Base-by-base conservation (phyloP, 2,113 vertebrate genomes). In the Sebastes schlegelii region DNA sequence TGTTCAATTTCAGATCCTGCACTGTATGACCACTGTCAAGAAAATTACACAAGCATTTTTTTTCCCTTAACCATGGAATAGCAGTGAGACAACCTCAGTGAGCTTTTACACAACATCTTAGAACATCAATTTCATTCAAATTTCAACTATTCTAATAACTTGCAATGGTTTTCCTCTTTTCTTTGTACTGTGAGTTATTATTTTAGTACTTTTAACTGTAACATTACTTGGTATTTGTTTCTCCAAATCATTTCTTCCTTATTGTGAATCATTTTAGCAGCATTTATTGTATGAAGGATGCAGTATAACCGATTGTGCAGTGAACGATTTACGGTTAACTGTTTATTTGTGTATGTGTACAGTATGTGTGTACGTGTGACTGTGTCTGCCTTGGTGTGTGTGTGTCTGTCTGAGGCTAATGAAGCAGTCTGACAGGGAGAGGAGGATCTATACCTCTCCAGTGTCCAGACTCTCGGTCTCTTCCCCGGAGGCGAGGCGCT, bases 401-500 rank as follows among this genome's bases (percentile, higher is more conserved):
- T 46, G 46, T 68, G 51, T 55, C 34, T 57, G 48, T 66, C 8
- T 71, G 55, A 60, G 62, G 19, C 63, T 88, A 92, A 90, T 89
- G 88, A 89, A 68, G 67, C 82, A 67, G 55, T 69, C 72, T 91
- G 88, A 90, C 85, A 87, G 76, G 45, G 61, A 80, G 69, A 34
- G 11, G 46, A 60, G 71, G 64, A 74, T 88, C 75, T 80, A 57
- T 62, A 83, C 79, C 79, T 87, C 82, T 66, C 43, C 62, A 74
- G 80, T 58, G 83, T 84, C 79, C 71, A 86, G 63, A 42, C 73
- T 69, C 65, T 62, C 6, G 5, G 52, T 52, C 79, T 66, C 88
- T 26, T 86, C 88, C 86, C 85, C 79, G 76, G 85, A 88, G 89
- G 73, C 14, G 5, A 76, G 26, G 79, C 82, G 86, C 80, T 68